These are phyloP conservation scores for Chrysocyon brachyurus DNA, from an alignment of 2,797 vertebrate species.

Conservation along the genomic window DNA sequence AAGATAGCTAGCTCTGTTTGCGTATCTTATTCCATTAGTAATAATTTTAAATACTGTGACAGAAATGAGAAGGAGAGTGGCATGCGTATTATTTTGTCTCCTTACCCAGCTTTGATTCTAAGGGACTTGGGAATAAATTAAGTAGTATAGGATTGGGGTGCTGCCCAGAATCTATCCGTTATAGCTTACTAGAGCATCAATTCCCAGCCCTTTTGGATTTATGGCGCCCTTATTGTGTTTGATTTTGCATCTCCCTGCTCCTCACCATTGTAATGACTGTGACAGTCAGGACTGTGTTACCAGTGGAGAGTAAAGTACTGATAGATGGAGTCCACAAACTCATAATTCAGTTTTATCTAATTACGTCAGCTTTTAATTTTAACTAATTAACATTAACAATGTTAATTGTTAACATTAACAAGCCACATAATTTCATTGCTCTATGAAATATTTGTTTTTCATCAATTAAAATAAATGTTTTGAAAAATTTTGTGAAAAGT, in stretches of 20 bases:
- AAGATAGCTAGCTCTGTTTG: slow-evolving; percentile 1
- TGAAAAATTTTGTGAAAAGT: not conserved
- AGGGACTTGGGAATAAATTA: not conserved
- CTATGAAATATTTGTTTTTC: not conserved
- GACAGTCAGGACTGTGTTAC: not conserved
- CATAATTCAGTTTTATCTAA: not conserved
- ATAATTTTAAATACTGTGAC: slow-evolving; percentile 28
- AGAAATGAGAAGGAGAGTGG: not conserved
- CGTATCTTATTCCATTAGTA: not conserved
- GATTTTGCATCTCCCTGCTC: not conserved
- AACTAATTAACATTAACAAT: slow-evolving; percentile 35
- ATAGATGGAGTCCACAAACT: not conserved
- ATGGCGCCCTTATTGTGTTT: not conserved
- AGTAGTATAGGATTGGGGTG: not conserved
- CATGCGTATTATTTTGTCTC: not conserved
- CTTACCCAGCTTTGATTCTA: not conserved
- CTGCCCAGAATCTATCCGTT: not conserved
- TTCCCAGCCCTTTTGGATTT: not conserved
- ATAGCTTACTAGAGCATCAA: not conserved
- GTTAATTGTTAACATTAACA: slow-evolving; percentile 30
- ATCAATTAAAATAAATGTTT: slow-evolving; percentile 54
- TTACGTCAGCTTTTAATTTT: slow-evolving; percentile 59
- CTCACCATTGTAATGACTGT: not conserved
- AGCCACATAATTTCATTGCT: not conserved
- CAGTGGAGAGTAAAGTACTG: not conserved